Evolutionary conservation across 2,888 invertebrate genomes (phyloP).

Genomic region (Sacculina carcini): DNA sequence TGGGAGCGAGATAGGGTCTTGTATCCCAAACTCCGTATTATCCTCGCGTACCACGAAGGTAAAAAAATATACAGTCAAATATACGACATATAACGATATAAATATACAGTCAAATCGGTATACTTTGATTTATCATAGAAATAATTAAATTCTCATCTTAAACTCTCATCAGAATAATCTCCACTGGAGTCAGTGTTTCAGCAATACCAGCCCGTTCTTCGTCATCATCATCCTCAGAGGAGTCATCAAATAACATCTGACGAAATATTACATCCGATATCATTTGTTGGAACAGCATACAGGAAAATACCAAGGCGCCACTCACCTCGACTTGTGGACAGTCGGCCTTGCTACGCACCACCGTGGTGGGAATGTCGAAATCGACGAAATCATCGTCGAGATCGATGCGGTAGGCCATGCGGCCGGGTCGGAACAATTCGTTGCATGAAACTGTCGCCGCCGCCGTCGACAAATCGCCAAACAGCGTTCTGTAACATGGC

Average conservation of each 20-base stretch:
- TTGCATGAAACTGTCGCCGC: no score
- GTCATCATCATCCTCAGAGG: background rate
- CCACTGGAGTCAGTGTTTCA: no score
- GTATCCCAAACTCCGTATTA: no score
- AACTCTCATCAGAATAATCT: background rate
- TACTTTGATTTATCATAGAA: no score
- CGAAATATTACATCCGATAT: no score
- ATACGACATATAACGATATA: no score
- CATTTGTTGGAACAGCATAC: background rate
- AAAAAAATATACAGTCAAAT: no score
- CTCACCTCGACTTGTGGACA: slow-evolving; percentile 36
- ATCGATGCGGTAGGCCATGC: slow-evolving; percentile 97
- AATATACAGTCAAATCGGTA: no score
- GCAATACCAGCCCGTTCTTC: background rate
- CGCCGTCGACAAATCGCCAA: background rate
- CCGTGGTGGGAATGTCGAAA: slow-evolving; percentile 80
- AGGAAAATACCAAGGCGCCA: background rate
- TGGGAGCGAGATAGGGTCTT: no score
- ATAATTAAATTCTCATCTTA: background rate
- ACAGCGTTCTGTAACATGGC: background rate
- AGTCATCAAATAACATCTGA: no score
- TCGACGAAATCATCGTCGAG: slow-evolving; percentile 59
- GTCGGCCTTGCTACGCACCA: slow-evolving; percentile 75
- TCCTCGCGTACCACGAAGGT: no score
- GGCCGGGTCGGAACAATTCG: slow-evolving; percentile 73